Evolutionary conservation across 2,888 invertebrate species (phyloP).

Genomic region (Atrina japonica): DNA sequence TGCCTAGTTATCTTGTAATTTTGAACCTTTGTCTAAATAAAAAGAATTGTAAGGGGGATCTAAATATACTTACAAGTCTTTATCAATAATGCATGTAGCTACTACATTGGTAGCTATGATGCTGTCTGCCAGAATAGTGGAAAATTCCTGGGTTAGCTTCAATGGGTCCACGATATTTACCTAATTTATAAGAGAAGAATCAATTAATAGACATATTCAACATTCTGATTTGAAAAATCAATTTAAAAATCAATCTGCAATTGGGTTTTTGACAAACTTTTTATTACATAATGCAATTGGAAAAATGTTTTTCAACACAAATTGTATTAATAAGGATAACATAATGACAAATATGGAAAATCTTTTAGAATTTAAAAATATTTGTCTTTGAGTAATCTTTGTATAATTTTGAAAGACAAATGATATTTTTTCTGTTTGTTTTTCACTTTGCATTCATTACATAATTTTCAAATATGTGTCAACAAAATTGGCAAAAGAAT

Average conservation of each 20-base stretch:
- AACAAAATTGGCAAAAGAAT: too few relatives aligned
- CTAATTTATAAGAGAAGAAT: constrained; percentile 50
- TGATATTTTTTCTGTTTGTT: background rate
- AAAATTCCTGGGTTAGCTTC: constrained; percentile 78
- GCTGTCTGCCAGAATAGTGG: constrained; percentile 76
- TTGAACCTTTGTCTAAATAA: too few relatives aligned
- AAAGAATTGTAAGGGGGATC: background rate
- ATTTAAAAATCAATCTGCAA: background rate
- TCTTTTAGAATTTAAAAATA: too few relatives aligned
- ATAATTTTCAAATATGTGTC: too few relatives aligned
- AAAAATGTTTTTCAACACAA: too few relatives aligned
- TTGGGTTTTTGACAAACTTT: background rate
- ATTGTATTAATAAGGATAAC: too few relatives aligned
- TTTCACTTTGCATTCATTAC: too few relatives aligned
- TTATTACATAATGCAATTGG: background rate
- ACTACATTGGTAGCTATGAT: constrained; percentile 77
- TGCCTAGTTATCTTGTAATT: too few relatives aligned
- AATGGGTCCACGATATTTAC: constrained; percentile 79
- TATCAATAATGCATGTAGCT: constrained; percentile 75
- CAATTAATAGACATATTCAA: background rate
- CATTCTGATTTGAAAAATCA: background rate
- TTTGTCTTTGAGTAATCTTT: too few relatives aligned
- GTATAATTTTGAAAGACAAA: too few relatives aligned
- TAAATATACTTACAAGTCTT: constrained; percentile 70
- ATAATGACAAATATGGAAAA: too few relatives aligned